A percentile compares a stretch with the other conserved stretches of the same genome.
phyloP scores from a whole-genome alignment of 2,797 vertebrate species.

The Ambastaia sidthimunki region DNA sequence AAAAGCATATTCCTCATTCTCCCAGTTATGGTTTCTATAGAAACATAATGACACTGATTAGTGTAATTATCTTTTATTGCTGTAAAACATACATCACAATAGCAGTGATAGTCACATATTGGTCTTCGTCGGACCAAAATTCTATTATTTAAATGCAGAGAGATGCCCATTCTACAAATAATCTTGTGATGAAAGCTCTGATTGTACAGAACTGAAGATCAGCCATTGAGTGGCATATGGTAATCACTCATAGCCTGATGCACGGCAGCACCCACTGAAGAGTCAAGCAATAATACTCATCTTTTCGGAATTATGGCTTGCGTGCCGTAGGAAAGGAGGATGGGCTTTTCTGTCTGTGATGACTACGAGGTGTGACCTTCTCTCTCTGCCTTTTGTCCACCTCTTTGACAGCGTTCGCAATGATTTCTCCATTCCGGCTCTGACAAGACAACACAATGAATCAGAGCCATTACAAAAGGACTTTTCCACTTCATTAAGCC shows the following conservation, averaged over 20 bases:
- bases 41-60: conserved; percentile 15
- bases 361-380: conserved; percentile 49
- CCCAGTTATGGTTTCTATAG: conserved; percentile 7
- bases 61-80: neutral
- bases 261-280: conserved; percentile 21
- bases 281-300: conserved; percentile 9
- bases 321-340: conserved; percentile 12
- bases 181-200: neutral
- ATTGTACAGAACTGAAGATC: neutral
- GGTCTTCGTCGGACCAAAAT: neutral
- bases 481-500: conserved; percentile 79
- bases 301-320: conserved; percentile 42
- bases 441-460: conserved; percentile 77
- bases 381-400: conserved; percentile 60
- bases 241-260: conserved; percentile 38
- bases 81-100: neutral
- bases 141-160: neutral
- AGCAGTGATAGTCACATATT: neutral
- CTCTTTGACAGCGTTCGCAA: conserved; percentile 61
- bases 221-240: conserved; percentile 41
- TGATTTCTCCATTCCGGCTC: conserved; percentile 71
- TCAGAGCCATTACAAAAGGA: conserved; percentile 74
- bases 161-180: neutral
- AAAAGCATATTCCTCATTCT: neutral
- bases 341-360: conserved; percentile 39